These are phyloP conservation scores for Solenodon paradoxus DNA, from an alignment of 2,113 vertebrate species.

Conservation along the genomic window DNA sequence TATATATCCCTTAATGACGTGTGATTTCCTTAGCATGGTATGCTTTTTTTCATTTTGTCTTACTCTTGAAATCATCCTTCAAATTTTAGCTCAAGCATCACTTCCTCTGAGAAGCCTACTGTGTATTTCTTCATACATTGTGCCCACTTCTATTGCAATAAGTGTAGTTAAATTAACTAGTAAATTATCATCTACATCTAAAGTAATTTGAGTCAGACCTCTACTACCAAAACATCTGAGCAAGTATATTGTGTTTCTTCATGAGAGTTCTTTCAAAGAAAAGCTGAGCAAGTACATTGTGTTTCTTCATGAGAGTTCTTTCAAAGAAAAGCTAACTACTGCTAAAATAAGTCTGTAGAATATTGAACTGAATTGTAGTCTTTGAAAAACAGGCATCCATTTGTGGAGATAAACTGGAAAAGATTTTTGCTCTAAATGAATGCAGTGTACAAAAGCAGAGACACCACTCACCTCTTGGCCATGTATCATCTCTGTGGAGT, in stretches of 20 bases:
- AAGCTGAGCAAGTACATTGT: background rate
- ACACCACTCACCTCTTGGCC: background rate
- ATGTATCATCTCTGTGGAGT: background rate
- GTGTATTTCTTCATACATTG: background rate
- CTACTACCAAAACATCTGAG: slow-evolving; percentile 4
- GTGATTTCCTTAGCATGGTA: background rate
- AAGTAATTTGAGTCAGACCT: slow-evolving; percentile 17
- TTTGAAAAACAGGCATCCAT: background rate
- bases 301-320: slow-evolving; percentile 29
- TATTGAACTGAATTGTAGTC: background rate
- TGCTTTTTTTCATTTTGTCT: slow-evolving; percentile 14
- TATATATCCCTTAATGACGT: background rate
- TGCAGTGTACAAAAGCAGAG: background rate
- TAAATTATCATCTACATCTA: background rate
- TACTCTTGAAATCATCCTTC: slow-evolving; percentile 43
- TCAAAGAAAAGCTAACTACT: slow-evolving; percentile 29
- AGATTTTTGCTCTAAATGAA: background rate
- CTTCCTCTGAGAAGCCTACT: background rate
- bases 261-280: slow-evolving; percentile 48
- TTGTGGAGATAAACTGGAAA: slow-evolving; percentile 31
- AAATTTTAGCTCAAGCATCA: background rate
- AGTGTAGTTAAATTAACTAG: background rate
- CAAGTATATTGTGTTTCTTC: background rate
- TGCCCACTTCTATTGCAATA: background rate
- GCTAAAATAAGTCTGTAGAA: slow-evolving; percentile 12